Percentiles rank a stretch among this genome's conserved stretches.
Evolutionary conservation across 2,113 vertebrate species (phyloP).

Genomic region (Apteryx owenii): DNA sequence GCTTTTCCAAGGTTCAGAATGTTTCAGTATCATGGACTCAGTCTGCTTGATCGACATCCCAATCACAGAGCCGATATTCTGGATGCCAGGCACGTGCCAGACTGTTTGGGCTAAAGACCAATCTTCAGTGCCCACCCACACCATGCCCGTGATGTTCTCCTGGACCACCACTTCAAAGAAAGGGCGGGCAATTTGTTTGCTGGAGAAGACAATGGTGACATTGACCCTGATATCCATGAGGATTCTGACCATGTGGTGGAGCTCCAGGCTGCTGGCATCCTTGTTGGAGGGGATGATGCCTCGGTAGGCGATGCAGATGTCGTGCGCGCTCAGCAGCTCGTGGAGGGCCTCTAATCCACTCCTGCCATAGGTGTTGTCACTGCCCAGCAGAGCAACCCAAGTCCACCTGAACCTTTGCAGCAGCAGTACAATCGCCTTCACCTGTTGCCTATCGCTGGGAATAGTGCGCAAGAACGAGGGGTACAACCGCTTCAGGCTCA

Average conservation of each 20-base stretch:
- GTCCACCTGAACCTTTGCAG: conserved; percentile 81
- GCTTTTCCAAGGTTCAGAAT: conserved; percentile 50
- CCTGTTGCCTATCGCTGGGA: conserved; percentile 76
- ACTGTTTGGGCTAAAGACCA: conserved; percentile 77
- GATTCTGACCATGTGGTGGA: conserved; percentile 50
- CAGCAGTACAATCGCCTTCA: conserved; percentile 78
- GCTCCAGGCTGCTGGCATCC: accelerated
- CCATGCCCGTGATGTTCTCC: conserved; percentile 77
- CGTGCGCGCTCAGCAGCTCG: neutral
- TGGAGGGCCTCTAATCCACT: conserved; percentile 64
- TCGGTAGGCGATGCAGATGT: conserved; percentile 80
- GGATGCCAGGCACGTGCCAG: conserved; percentile 68
- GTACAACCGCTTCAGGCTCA: conserved; percentile 76
- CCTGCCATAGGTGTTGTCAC: conserved; percentile 69
- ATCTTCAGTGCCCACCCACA: conserved; percentile 85
- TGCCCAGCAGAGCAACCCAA: conserved; percentile 84
- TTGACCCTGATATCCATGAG: conserved; percentile 37
- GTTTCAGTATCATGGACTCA: conserved; percentile 23
- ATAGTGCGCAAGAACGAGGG: conserved; percentile 86
- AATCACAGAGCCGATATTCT: conserved; percentile 75
- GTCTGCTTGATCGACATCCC: conserved; percentile 74
- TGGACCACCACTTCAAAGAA: conserved; percentile 79
- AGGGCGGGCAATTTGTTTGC: neutral
- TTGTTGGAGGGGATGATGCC: conserved; percentile 4
- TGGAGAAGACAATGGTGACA: conserved; percentile 66